Conservation (phyloP, 2,888 invertebrate species). For the Oscheius sp. region DNA sequence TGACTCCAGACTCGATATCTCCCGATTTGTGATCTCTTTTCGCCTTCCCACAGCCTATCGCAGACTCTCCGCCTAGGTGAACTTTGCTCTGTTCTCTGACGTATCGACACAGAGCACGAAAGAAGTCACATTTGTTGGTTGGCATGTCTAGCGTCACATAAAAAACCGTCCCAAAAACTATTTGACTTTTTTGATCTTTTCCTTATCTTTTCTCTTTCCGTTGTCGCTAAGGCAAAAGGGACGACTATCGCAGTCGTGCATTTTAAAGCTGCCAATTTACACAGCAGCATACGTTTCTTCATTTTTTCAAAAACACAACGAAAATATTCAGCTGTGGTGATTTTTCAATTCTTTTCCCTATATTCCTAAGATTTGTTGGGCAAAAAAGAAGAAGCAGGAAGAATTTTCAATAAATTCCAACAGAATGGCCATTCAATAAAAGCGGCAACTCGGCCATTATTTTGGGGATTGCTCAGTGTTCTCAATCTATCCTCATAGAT, state of each 20-base stretch:
- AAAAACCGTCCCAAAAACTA: background rate
- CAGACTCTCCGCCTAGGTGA: background rate
- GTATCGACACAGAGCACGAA: conserved; percentile 8
- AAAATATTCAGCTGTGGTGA: too few relatives aligned
- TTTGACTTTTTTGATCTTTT: background rate
- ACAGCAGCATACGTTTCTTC: background rate
- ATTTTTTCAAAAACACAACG: too few relatives aligned
- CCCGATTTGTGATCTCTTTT: background rate
- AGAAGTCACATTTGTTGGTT: too few relatives aligned
- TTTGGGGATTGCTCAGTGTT: too few relatives aligned
- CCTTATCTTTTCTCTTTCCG: background rate
- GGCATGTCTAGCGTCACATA: background rate
- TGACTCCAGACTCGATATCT: background rate
- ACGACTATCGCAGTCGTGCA: background rate
- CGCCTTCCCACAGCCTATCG: conserved; percentile 1
- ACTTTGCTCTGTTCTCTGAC: conserved; percentile 16
- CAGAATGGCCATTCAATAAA: too few relatives aligned
- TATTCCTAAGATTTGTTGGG: too few relatives aligned
- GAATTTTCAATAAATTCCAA: too few relatives aligned
- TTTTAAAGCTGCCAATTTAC: background rate
- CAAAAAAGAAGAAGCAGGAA: too few relatives aligned
- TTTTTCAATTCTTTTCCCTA: too few relatives aligned
- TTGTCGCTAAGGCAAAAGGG: background rate
- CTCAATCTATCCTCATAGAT: too few relatives aligned
- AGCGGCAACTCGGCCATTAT: too few relatives aligned